Base-by-base conservation (phyloP, 1,140 invertebrate genomes). In the Aleiodes sp. region DNA sequence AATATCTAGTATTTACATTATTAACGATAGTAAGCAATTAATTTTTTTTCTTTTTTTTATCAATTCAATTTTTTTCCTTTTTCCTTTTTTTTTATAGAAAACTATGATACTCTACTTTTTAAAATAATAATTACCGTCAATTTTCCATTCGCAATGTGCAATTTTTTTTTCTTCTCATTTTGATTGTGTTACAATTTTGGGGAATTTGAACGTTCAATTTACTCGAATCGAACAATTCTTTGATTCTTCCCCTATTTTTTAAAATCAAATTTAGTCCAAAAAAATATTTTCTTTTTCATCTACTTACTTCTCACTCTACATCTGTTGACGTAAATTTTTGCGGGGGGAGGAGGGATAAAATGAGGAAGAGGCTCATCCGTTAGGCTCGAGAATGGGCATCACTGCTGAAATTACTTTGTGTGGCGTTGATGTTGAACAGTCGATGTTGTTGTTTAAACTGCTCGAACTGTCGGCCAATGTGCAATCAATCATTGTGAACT, bases 401-500 rank as follows among this genome's bases (percentile, higher is more conserved):
- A 77, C 72, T 29, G 72, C 66, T 35, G 76, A 76, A n/a, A 68
- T 52, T 12, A 72, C 57, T 73, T 84, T 85, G 31, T 77, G 73
- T 9, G 77, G 67, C 12, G 73, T 69, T 21, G 68, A 68, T 6
- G 78, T 67, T 33, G 66, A 60, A 68, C 78, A 78, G 39, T 70
- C 80, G 39, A 80, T 72, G 52, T 86, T 85, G 63, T 86, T 85
- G 72, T 85, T 86, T 63, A 85, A 69, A 72, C 83, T 85, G 72
- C 75, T 82, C 68, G 72, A 70, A 61, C 81, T 84, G 31, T 74
- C 74, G 46, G 68, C 74, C 57, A 82, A 74, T 56, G 82, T 82
- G 77, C 79, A 84, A 72, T 80, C 83, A 41, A 85, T 65, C 57
- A 77, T 76, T 3, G 84, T 84, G 2, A 84, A 68, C 62, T 84